Evolutionary conservation across 92 coral and sea anemone species (phyloP).

Genomic region (Porites lobata): DNA sequence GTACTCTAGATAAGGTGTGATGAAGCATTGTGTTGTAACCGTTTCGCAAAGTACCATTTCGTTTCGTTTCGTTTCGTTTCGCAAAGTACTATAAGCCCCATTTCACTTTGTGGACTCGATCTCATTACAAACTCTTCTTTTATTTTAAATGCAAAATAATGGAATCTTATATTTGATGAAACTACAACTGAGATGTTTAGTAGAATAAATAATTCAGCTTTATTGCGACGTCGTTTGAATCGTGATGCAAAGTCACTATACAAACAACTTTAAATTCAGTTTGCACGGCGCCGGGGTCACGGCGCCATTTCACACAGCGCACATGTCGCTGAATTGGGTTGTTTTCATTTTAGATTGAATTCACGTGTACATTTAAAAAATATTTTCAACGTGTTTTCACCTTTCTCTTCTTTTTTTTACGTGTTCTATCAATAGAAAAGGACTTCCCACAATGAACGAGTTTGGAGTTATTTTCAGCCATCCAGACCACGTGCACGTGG

Average conservation of each 20-base stretch:
- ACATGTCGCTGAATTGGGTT: neutral
- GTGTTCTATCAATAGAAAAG: neutral
- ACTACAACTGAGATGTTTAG: constrained; percentile 30
- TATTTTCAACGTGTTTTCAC: constrained; percentile 29
- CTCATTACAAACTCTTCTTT: constrained; percentile 4
- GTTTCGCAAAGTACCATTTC: too few relatives aligned
- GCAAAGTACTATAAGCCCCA: too few relatives aligned
- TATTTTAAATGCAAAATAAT: constrained; percentile 9
- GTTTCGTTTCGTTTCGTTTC: too few relatives aligned
- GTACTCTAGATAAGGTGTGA: too few relatives aligned
- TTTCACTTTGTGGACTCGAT: constrained; percentile 24
- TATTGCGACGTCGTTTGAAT: constrained; percentile 16
- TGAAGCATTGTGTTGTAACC: too few relatives aligned
- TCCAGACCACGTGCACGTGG: constrained; percentile 30
- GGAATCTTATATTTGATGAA: constrained; percentile 23
- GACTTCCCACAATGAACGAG: constrained; percentile 15
- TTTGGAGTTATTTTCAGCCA: constrained; percentile 32
- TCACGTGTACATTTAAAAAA: constrained; percentile 15
- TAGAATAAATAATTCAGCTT: constrained; percentile 34
- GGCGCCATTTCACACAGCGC: constrained; percentile 31
- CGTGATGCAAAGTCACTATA: constrained; percentile 19
- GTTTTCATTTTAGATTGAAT: constrained; percentile 4
- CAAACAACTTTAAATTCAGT: constrained; percentile 26
- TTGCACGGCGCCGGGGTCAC: neutral
- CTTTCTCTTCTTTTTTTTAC: constrained; percentile 19